phyloP scores from a whole-genome alignment of 2,113 vertebrate species.

The Daphoenositta chrysoptera region DNA sequence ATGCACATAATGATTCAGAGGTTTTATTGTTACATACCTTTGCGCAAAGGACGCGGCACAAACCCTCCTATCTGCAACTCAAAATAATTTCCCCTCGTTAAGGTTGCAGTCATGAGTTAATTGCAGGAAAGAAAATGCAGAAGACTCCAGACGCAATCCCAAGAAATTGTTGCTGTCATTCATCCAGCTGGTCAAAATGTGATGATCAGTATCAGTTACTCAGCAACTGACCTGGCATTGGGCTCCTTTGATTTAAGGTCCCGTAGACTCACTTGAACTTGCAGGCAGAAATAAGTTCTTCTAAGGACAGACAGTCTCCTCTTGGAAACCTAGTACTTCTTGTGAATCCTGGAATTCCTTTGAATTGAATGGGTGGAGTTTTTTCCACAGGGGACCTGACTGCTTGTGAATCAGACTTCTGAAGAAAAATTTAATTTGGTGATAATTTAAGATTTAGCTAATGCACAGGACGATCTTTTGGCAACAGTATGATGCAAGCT shows the following conservation, averaged over 20 bases:
- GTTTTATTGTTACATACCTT: not conserved
- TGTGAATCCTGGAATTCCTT: slow-evolving; percentile 5
- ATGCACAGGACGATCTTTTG: not conserved
- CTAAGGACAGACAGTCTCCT: slow-evolving; percentile 13
- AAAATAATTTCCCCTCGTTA: not conserved
- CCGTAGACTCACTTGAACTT: not conserved
- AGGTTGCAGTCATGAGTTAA: not conserved
- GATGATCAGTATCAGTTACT: slow-evolving; percentile 48
- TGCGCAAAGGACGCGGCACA: not conserved
- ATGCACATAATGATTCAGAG: not conserved
- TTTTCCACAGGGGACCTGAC: not conserved
- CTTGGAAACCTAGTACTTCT: not conserved
- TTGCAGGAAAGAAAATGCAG: not conserved
- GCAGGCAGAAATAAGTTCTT: not conserved
- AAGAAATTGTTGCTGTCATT: slow-evolving; percentile 42
- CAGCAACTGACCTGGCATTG: slow-evolving; percentile 9
- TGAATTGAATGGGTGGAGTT: not conserved
- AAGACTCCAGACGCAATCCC: not conserved
- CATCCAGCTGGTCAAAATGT: slow-evolving; percentile 31
- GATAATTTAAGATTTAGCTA: slow-evolving; percentile 5
- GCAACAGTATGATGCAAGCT: not conserved
- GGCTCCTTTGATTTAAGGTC: slow-evolving; percentile 24
- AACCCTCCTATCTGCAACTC: not conserved
- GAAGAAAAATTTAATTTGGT: not conserved
- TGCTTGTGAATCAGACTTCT: not conserved